Conservation (phyloP, 2,888 invertebrate species). For the Choristoneura rosaceana region DNA sequence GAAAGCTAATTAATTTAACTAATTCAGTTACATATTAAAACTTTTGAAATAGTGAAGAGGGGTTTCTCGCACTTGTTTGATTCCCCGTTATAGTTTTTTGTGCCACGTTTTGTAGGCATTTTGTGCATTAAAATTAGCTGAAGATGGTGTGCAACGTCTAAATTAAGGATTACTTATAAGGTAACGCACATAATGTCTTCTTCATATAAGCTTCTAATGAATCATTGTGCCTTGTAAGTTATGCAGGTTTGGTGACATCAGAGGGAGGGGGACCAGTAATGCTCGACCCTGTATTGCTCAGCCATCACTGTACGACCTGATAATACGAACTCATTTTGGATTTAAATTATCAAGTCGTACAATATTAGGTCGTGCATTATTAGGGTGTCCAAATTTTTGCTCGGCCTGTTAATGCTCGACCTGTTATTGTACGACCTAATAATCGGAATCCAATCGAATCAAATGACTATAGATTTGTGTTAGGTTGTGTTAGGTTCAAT, state of each 20-base stretch:
- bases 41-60: slow-evolving; percentile 22
- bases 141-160: slow-evolving; percentile 55
- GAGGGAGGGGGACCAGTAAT: too few relatives aligned
- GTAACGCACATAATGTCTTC: slow-evolving; percentile 40
- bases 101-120: slow-evolving; percentile 71
- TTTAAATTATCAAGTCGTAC: too few relatives aligned
- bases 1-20: slow-evolving; percentile 6
- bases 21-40: background rate
- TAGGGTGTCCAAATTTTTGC: too few relatives aligned
- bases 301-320: too few relatives aligned
- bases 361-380: too few relatives aligned
- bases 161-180: slow-evolving; percentile 45
- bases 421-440: too few relatives aligned
- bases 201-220: slow-evolving; percentile 43
- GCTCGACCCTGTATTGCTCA: too few relatives aligned
- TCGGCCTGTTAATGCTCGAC: too few relatives aligned
- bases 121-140: slow-evolving; percentile 44
- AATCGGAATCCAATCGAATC: too few relatives aligned
- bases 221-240: slow-evolving; percentile 44
- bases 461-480: too few relatives aligned
- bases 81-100: slow-evolving; percentile 60
- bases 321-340: too few relatives aligned
- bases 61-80: slow-evolving; percentile 30
- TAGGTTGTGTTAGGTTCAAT: too few relatives aligned
- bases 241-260: slow-evolving; percentile 58